Base-by-base conservation (phyloP, 2,888 invertebrate species). In the Caenorhabditis imperialis region DNA sequence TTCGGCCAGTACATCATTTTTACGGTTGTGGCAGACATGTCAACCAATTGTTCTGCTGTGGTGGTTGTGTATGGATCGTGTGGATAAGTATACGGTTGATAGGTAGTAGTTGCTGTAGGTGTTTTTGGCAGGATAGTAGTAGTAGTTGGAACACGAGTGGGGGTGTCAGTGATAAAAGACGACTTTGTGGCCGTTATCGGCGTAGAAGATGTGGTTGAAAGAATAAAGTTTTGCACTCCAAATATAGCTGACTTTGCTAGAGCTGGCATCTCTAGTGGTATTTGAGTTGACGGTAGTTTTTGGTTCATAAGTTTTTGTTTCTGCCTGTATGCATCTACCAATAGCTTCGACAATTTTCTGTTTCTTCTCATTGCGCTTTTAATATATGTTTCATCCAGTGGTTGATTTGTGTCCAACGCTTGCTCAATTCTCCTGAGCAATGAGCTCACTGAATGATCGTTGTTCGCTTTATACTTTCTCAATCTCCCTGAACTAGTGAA, bases 331-430 rank as follows among this genome's bases (percentile, higher is more conserved):
- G 79, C 76, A 35, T 79, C 79, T 3, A 79, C 63, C 10, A 79
- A 27, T 1, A 76, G 37, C 33, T 79, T 79, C 8, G 76, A 69
- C 14, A 79, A 72, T 30, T 76, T 79, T 23, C 74, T 47, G 25
- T 79, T 79, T 51, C 71, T 71, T 57, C 58, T 61, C 47, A 76
- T 30, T 1, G 75, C 67, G 38, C 48, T 74, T 54, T 63, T 71
- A 22, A 79, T 74, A 27, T 71, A 65, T 33, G 57, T 76, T 30
- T 79, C 79, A 47, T 79, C 79, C 3, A 75, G 27, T 33, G 78
- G 78, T 12, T 50, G 40, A 25, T 76, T 78, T 0, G 62, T 54
- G 38, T 74, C 75, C 47, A 63, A 30, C 3, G 71, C 63, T 45
- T 75, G 58, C 22, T 78, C 78, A 37, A 78, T 70, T 50, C 45